These are phyloP conservation scores for Ditylenchus weischeri DNA, from an alignment of 2,888 invertebrate species.

Conservation along the genomic window DNA sequence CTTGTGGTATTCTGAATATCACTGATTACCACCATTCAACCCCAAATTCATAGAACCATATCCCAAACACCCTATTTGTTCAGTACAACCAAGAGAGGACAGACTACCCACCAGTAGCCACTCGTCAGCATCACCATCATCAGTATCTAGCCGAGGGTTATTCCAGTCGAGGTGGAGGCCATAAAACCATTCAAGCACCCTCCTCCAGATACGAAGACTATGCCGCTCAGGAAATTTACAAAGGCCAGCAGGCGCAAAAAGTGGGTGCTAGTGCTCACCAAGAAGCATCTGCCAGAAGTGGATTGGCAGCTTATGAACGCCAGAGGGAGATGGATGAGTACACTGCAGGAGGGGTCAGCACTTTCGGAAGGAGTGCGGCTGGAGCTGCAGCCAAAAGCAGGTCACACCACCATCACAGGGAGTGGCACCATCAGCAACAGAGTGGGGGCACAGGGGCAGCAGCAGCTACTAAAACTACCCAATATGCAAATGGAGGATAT, in stretches of 20 bases:
- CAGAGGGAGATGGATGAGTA: constrained; percentile 3
- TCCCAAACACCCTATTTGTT: background rate
- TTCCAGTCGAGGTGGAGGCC: constrained; percentile 1
- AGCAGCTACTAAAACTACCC: constrained; percentile 2
- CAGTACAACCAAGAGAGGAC: constrained; percentile 11
- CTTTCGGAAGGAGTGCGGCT: constrained; percentile 12
- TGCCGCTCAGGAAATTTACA: background rate
- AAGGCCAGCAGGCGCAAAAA: background rate
- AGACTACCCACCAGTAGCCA: constrained; percentile 1
- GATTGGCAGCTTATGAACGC: constrained; percentile 5
- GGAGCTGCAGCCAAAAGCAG: background rate
- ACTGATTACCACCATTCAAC: too few relatives aligned
- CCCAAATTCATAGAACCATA: too few relatives aligned
- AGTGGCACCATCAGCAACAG: constrained; percentile 10
- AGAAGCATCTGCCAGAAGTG: background rate
- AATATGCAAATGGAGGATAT: constrained; percentile 10
- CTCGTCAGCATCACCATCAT: constrained; percentile 3
- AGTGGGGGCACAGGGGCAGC: constrained; percentile 1
- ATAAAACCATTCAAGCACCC: background rate
- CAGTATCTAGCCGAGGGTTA: constrained; percentile 2
- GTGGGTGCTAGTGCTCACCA: constrained; percentile 1
- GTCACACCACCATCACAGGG: constrained; percentile 5
- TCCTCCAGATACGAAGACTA: constrained; percentile 6
- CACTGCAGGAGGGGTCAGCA: constrained; percentile 6
- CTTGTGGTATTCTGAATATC: too few relatives aligned